Evolutionary conservation across 2,797 vertebrate genomes (phyloP).

Genomic region (Synanceia verrucosa): DNA sequence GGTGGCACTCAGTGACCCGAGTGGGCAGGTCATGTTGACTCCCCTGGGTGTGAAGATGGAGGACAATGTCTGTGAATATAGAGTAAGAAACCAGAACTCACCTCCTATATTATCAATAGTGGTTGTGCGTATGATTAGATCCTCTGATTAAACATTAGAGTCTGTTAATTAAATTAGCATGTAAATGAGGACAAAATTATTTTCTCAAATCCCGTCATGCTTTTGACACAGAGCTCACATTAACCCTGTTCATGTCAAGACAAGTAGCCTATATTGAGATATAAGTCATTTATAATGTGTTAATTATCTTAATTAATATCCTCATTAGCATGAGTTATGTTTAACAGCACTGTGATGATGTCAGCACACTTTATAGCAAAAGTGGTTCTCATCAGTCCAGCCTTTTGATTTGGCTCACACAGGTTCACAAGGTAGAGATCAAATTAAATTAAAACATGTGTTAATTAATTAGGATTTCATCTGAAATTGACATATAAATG

Average conservation of each 20-base stretch:
- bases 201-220: neutral
- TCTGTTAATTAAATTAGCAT: conserved; percentile 13
- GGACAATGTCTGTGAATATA: conserved; percentile 88
- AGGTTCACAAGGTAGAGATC: conserved; percentile 13
- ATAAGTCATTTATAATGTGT: conserved; percentile 20
- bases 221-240: conserved; percentile 7
- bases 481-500: conserved; percentile 13
- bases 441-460: conserved; percentile 9
- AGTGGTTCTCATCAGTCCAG: conserved; percentile 38
- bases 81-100: conserved; percentile 73
- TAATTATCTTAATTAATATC: conserved; percentile 47
- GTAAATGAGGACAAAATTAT: neutral
- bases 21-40: conserved; percentile 69
- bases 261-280: conserved; percentile 24
- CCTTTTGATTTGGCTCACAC: conserved; percentile 35
- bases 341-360: conserved; percentile 44
- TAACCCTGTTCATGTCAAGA: conserved; percentile 4
- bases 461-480: conserved; percentile 19
- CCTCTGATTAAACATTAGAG: neutral
- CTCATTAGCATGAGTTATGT: conserved; percentile 35
- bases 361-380: conserved; percentile 14
- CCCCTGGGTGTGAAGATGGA: conserved; percentile 90
- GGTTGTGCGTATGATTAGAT: neutral
- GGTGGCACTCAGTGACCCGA: conserved; percentile 85
- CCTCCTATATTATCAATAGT: neutral